Base-by-base conservation (phyloP, 2,888 invertebrate species). In the Pristionchus arcanus region DNA sequence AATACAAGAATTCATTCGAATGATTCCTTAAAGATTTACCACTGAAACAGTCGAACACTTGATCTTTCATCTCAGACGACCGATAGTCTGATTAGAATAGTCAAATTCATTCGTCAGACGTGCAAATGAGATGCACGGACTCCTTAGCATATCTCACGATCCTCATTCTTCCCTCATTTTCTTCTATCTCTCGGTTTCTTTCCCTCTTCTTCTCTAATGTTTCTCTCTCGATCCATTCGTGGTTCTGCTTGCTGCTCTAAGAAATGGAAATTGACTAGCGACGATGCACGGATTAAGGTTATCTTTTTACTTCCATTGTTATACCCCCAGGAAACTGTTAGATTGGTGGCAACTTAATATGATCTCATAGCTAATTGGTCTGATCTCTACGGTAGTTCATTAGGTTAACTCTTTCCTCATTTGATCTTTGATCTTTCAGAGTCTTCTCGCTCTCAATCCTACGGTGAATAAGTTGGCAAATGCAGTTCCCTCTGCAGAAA, bases 391-490 rank as follows among this genome's bases (percentile, higher is more conserved):
- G 55, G 55, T 49, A 5, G 42, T 42, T 42, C 42, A 55, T 5
- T 55, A 21, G 15, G 16, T 15, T 55, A 5, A 19, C 55, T 11
- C 71, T n/a, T 19, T 1, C 25, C 34, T 74, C 37, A 34, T 34
- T 34, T 83, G 53, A 49, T 83, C 49, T 59, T 85, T 59, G 55
- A 49, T 68, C 68, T 92, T 96, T 96, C 96, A 99, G 98, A 98
- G 97, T 96, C 96, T 99, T 88, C 96, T 99, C 91, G 95, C 96
- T 4, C 95, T 98, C 90, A 99, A 99, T 96, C 98, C 99, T 0
- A 97, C 97, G 85, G 97, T 97, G 0, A 97, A 97, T 93, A 96
- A 96, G 0, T 97, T 97, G 94, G 97, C 98, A 9, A 97, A 96
- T 92, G 96, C 97, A 84, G 97, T 97, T n/a, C 97, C 98, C 19